Evolutionary conservation across 2,113 vertebrate genomes (phyloP), one percentile per base, ranked within the genome.

Genomic region (Ptychochromis oligacanthus): DNA sequence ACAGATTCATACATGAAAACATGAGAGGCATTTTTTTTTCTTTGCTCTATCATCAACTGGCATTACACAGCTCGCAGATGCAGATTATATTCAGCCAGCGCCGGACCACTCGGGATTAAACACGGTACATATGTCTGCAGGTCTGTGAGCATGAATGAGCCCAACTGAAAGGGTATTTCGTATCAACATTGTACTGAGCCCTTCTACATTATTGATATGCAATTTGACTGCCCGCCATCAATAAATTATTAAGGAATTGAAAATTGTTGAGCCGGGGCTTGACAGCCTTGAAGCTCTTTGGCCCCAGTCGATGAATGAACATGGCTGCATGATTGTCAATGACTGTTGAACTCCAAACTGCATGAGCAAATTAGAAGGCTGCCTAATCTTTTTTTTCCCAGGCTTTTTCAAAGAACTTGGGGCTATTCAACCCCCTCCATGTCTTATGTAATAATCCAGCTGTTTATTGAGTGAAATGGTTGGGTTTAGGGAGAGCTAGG

Each of bases 121-220:
- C 91, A 88, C 79, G 64, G 91, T 87, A 84, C 87, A 88, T 90
- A 92, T 82, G 88, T 92, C 92, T 89, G 87, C 85, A 91, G 91
- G 87, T 92, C 91, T 92, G 85, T 86, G 79, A 88, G 90, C 90
- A 89, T 92, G 90, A 91, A 91, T 91, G 89, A 93, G 86, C 90
- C 61, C 31, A 34, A 84, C 86, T 90, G 85, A 93, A 82, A 86
- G 85, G 87, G 91, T 94, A 87, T 94, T 93, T 93, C 88, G 88
- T 94, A 93, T 95, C 95, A 93, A 90, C 94, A 90, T 84, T 87
- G 92, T 91, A 92, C 94, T 89, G 91, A 93, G 83, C 87, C 89
- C 91, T 84, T 85, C 89, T 95, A 91, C 93, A 95, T 95, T 94
- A 96, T 94, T 94, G 83, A 96, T 92, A 92, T 75, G 86, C 91